Base-by-base conservation (phyloP, 2,888 invertebrate genomes). In the Phlogophora meticulosa region DNA sequence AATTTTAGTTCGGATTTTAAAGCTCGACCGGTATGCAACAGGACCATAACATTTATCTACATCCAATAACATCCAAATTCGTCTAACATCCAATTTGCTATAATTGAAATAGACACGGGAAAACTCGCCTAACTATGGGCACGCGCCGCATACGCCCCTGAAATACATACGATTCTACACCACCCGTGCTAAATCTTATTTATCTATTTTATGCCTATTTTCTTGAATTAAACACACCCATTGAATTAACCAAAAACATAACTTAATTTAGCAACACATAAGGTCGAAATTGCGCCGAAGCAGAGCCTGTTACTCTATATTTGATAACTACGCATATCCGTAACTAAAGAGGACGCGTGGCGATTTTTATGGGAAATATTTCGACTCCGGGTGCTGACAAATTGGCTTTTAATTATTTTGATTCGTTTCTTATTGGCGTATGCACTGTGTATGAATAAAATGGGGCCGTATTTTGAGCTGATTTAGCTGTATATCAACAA, bases 301-400 rank as follows among this genome's bases (percentile, higher is more conserved):
- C 0, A 0, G 0, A 0, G 5, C 3, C 53, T 58, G 46, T 42
- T 53, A 62, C 36, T 63, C 63, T 43, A 59, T 76, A 68, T 77
- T 82, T 70, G 73, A 81, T 81, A 81, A 75, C 72, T 79, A 60
- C 17, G 67, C 42, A 24, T 65, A 81, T 70, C 87, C 92, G 93
- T 91, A 81, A 81, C 94, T 78, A 94, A 94, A 89, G 59, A 79
- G 81, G 91, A 81, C 94, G 88, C 93, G 94, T 94, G 94, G 86
- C 94, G 71, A 90, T 92, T 92, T 91, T 87, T 91, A 91, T 94
- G 93, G 94, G 94, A 94, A 94, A 76, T 78, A 78, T 87, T 85
- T 82, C 82, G 71, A 85, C 86, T 83, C 73, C 84, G 85, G 49
- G 84, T 73, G 66, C 63, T 80, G 68, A 70, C 58, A 86, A 88